Base-by-base conservation (phyloP, 2,888 invertebrate genomes). In the Adineta ricciae region DNA sequence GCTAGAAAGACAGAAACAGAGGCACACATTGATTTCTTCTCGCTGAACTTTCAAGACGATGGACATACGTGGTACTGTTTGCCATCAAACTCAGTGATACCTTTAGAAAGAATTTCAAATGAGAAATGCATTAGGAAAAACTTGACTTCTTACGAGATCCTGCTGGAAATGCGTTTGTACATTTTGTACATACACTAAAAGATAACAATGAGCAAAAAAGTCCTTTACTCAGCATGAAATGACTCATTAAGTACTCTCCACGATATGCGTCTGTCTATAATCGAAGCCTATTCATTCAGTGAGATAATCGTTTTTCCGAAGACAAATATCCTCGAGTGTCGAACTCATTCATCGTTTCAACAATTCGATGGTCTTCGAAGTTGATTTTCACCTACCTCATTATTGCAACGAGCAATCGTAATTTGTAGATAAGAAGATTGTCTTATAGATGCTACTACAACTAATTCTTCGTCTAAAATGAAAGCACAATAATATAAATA, bases 21-120 rank as follows among this genome's bases (percentile, higher is more conserved):
- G n/a, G n/a, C n/a, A n/a, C n/a, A n/a, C n/a, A n/a, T n/a, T n/a
- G n/a, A n/a, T n/a, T n/a, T n/a, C 41, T 41, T 5, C 8, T 11
- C 8, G 5, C 14, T 41, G 9, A 7, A 36, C 24, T 41, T 41
- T 9, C 38, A 7, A 24, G 38, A 24, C 7, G 21, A 21, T 41
- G 7, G 24, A 41, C 73, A 38, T 78, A 78, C 73, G 50, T 83
- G 83, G 27, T 50, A 83, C 21, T 50, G 83, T 52, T 83, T 83
- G 9, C 83, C 49, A 83, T 83, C 83, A 16, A 83, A 83, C 27
- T 83, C 83, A 8, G 83, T 83, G 27, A 83, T 83, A 21, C 83
- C 73, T 78, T 21, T 8, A 16, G 21, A 64, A 46, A 46, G 46
- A 46, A 46, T 46, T n/a, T 27, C n/a, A 38, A 36, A 36, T 38